phyloP scores from a whole-genome alignment of 2,888 invertebrate genomes.

The Drosophila macrospina region DNA sequence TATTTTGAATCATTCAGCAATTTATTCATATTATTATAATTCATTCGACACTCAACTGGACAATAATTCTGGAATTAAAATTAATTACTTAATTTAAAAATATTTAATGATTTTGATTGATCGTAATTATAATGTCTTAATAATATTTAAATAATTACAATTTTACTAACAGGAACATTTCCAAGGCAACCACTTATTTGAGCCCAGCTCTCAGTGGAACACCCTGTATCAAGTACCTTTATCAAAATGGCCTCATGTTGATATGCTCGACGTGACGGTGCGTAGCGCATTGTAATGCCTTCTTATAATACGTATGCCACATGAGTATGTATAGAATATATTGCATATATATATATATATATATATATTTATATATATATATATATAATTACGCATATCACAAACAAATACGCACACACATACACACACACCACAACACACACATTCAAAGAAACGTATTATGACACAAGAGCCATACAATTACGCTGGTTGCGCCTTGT shows the following conservation, averaged over 20 bases:
- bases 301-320: slow-evolving; percentile 33
- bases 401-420: slow-evolving; percentile 27
- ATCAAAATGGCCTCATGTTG: slow-evolving; percentile 49
- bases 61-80: too few relatives aligned
- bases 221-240: slow-evolving; percentile 55
- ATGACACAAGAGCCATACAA: slow-evolving; percentile 58
- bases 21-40: too few relatives aligned
- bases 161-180: too few relatives aligned
- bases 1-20: too few relatives aligned
- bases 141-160: too few relatives aligned
- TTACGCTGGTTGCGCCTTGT: slow-evolving; percentile 56
- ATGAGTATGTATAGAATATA: slow-evolving; percentile 23
- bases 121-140: too few relatives aligned
- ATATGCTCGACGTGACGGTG: slow-evolving; percentile 64
- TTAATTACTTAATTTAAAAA: too few relatives aligned
- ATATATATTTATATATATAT: slow-evolving; percentile 7
- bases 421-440: slow-evolving; percentile 13
- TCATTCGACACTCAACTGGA: too few relatives aligned
- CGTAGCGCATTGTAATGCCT: slow-evolving; percentile 50
- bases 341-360: slow-evolving; percentile 5
- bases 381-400: slow-evolving; percentile 60
- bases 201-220: slow-evolving; percentile 20
- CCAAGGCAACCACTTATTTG: too few relatives aligned
- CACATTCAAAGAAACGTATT: slow-evolving; percentile 23
- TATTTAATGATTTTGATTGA: too few relatives aligned